Conservation (phyloP, 1,140 invertebrate species). For the Penaeus japonicus region DNA sequence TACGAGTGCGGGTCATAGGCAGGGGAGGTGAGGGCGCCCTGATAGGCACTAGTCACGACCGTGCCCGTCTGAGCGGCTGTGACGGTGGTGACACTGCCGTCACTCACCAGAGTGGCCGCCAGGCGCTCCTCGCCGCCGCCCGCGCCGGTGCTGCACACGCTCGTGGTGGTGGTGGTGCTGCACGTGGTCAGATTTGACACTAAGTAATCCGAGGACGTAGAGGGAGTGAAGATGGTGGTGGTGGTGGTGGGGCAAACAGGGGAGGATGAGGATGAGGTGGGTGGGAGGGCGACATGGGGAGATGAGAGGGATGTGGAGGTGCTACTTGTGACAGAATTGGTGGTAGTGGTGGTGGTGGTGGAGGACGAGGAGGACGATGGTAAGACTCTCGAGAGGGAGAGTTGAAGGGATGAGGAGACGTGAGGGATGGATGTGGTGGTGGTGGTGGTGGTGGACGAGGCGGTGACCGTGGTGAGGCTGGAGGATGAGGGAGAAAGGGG, state of each 20-base stretch:
- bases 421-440: background rate
- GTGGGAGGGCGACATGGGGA: background rate
- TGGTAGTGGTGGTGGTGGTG: background rate
- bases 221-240: slow-evolving; percentile 19
- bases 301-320: background rate
- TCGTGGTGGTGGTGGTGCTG: background rate
- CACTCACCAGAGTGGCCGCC: background rate
- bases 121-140: background rate
- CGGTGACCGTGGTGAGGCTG: background rate
- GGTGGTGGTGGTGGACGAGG: slow-evolving; percentile 6
- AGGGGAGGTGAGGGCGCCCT: slow-evolving; percentile 51
- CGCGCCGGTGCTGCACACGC: background rate
- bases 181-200: too few species aligned
- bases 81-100: slow-evolving; percentile 40
- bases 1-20: slow-evolving; percentile 48
- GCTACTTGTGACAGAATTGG: background rate
- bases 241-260: background rate
- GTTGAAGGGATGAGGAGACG: slow-evolving; percentile 38
- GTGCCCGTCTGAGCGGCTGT: slow-evolving; percentile 50
- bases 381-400: slow-evolving; percentile 50
- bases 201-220: background rate
- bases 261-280: background rate
- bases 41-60: slow-evolving; percentile 54
- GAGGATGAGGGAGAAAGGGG: background rate
- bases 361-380: background rate